phyloP scores from a whole-genome alignment of 2,113 vertebrate genomes.

The Odontesthes bonariensis region DNA sequence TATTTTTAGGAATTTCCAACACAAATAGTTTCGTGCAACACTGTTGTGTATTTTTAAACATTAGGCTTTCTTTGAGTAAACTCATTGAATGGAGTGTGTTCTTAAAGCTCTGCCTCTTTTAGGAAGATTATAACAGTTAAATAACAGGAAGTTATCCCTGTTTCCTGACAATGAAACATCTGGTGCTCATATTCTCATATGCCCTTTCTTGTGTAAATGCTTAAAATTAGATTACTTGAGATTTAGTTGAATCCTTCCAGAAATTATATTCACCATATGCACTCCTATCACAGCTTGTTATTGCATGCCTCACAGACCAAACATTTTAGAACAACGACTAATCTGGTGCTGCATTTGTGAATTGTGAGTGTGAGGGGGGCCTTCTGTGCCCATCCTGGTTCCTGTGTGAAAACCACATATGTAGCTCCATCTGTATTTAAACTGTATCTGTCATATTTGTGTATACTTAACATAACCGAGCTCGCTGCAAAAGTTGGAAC shows the following conservation, averaged over 20 bases:
- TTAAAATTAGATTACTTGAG: slow-evolving; percentile 31
- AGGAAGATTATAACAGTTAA: too few relatives aligned
- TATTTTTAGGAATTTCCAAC: too few relatives aligned
- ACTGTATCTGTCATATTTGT: slow-evolving; percentile 2
- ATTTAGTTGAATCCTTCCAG: slow-evolving; percentile 13
- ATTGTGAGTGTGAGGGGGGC: background rate
- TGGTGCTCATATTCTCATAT: background rate
- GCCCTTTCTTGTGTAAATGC: slow-evolving; percentile 3
- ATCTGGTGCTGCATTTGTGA: background rate
- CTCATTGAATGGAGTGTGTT: background rate
- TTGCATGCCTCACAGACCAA: background rate
- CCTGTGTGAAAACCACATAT: background rate
- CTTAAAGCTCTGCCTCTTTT: too few relatives aligned
- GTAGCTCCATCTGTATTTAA: slow-evolving; percentile 5
- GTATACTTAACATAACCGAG: background rate
- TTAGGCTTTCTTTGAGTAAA: slow-evolving; percentile 1
- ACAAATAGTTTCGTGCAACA: too few relatives aligned
- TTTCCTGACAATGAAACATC: slow-evolving; percentile 6
- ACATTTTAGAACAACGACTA: background rate
- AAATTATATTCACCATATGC: slow-evolving; percentile 4
- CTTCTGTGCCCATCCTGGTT: background rate
- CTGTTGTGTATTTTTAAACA: background rate
- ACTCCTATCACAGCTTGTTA: slow-evolving; percentile 10
- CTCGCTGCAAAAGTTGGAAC: background rate
- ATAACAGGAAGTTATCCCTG: background rate